Conservation (phyloP, 2,888 invertebrate species). For the Rotaria socialis region DNA sequence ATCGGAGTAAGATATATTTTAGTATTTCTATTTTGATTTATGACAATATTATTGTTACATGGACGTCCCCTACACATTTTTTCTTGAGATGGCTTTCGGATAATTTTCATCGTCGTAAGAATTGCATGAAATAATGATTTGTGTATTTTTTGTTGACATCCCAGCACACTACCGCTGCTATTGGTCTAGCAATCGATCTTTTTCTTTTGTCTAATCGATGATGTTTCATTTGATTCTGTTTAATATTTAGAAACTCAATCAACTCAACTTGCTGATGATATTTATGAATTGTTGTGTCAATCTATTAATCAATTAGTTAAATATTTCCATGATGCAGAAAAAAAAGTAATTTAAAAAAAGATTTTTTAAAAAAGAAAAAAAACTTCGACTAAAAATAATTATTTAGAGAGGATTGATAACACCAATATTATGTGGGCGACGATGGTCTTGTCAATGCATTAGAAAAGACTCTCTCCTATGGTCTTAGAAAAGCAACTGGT, state of each 20-base stretch:
- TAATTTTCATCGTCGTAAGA: not conserved
- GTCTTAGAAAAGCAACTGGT: constrained; percentile 75
- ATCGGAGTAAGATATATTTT: not conserved
- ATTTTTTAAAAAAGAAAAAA: not conserved
- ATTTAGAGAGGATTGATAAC: not conserved
- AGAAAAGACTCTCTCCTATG: constrained; percentile 84
- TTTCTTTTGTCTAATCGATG: not conserved
- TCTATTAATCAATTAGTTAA: not conserved
- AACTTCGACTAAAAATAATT: no score
- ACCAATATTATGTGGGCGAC: not conserved
- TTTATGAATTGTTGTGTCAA: not conserved
- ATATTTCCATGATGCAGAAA: not conserved
- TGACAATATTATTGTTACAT: not conserved
- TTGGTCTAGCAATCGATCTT: not conserved
- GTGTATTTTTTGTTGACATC: not conserved
- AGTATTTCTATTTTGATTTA: no score
- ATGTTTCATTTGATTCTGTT: no score
- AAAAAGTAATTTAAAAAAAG: not conserved
- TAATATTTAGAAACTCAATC: not conserved
- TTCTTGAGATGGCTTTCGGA: not conserved
- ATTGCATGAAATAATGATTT: not conserved
- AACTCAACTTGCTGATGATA: not conserved
- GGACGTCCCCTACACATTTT: not conserved
- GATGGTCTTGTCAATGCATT: constrained; percentile 10
- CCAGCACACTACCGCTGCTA: not conserved